Conservation (phyloP, 2,113 vertebrate species). For the Tylochromis polylepis region DNA sequence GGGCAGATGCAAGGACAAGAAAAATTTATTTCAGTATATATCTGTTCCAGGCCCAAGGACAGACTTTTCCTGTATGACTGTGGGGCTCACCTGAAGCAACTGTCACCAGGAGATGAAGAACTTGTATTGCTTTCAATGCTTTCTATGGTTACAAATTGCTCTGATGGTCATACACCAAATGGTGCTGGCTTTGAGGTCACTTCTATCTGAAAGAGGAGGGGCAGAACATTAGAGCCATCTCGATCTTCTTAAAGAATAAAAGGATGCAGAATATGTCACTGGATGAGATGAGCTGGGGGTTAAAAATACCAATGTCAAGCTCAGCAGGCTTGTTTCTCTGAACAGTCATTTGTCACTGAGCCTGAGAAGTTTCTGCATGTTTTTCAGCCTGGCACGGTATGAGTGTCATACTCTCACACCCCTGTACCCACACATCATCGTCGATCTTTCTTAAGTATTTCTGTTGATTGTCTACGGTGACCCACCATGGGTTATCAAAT, state of each 20-base stretch:
- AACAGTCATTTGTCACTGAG: background rate
- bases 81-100: background rate
- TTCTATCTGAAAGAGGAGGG: background rate
- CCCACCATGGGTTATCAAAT: background rate
- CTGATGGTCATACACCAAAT: background rate
- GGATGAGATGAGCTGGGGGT: background rate
- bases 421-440: background rate
- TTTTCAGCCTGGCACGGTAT: background rate
- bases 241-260: background rate
- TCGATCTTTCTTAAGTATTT: background rate
- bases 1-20: background rate
- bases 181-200: background rate
- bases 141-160: slow-evolving; percentile 17
- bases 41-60: background rate
- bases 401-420: background rate
- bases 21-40: background rate
- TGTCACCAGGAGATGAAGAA: slow-evolving; percentile 23
- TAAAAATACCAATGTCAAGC: background rate
- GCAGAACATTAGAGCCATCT: background rate
- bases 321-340: background rate
- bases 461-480: background rate
- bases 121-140: background rate
- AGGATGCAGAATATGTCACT: background rate
- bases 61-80: background rate
- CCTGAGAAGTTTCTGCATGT: background rate